Evolutionary conservation across 2,797 vertebrate genomes (phyloP).

Genomic region (Astyanax mexicanus): DNA sequence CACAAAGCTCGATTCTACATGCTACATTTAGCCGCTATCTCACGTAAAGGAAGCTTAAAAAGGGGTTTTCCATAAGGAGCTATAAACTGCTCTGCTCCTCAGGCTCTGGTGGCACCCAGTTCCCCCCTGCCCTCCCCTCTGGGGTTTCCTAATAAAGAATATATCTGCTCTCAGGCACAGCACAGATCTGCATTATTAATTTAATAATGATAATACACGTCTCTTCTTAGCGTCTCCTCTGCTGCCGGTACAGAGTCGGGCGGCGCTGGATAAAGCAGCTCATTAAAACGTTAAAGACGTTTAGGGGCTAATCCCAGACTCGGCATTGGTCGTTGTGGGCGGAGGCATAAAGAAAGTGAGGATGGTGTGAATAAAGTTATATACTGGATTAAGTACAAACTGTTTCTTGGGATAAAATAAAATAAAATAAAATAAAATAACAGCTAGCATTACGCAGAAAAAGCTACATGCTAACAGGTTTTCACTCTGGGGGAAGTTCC

Average conservation of each 20-base stretch:
- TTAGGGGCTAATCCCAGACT: constrained; percentile 43
- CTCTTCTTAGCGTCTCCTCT: constrained; percentile 20
- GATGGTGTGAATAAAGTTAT: not conserved
- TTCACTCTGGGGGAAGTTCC: not conserved
- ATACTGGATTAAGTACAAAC: not conserved
- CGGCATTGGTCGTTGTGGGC: not conserved
- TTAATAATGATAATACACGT: constrained; percentile 11
- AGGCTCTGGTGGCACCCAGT: not conserved
- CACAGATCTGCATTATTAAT: constrained; percentile 50
- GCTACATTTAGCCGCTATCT: constrained; percentile 13
- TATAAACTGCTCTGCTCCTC: constrained; percentile 39
- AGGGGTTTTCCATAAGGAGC: constrained; percentile 34
- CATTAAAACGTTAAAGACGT: constrained; percentile 63
- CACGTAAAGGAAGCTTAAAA: constrained; percentile 22
- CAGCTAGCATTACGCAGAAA: not conserved
- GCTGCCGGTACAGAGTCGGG: constrained; percentile 57
- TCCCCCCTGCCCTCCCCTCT: constrained; percentile 6
- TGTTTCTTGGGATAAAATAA: not conserved
- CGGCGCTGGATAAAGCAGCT: constrained; percentile 72
- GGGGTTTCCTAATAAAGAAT: constrained; percentile 42
- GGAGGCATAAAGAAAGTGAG: not conserved
- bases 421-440: constrained; percentile 9
- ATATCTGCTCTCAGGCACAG: constrained; percentile 46
- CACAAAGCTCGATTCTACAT: not conserved
- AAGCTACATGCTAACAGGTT: not conserved